phyloP scores from a whole-genome alignment of 2,797 vertebrate species.

The Cossypha heuglini region DNA sequence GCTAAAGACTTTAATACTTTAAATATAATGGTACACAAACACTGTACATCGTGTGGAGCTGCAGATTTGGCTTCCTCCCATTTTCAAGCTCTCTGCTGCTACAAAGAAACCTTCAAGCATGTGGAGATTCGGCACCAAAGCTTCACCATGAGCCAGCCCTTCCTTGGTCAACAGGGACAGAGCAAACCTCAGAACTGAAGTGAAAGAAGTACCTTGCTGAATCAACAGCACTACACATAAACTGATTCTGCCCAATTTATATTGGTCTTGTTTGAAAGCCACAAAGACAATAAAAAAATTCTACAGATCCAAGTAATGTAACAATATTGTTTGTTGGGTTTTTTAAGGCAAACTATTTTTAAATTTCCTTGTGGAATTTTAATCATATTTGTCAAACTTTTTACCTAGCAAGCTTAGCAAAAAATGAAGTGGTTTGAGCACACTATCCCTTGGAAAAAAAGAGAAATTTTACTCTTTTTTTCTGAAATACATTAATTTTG shows the following conservation, averaged over 20 bases:
- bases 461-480: not conserved
- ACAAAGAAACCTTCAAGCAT: not conserved
- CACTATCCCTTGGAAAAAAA: not conserved
- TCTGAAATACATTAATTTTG: not conserved
- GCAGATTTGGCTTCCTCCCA: not conserved
- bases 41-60: rapidly evolving
- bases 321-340: not conserved
- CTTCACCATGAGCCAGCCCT: not conserved
- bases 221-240: not conserved
- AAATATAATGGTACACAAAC: not conserved
- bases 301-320: not conserved
- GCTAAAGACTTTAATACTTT: not conserved
- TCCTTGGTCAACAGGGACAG: not conserved
- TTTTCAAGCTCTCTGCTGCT: not conserved
- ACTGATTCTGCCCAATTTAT: not conserved
- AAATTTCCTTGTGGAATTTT: not conserved
- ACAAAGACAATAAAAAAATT: not conserved
- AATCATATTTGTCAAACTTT: not conserved
- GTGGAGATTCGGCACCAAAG: not conserved
- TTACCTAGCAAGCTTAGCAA: not conserved
- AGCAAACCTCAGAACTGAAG: not conserved
- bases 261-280: not conserved
- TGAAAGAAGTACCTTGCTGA: not conserved
- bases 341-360: not conserved
- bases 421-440: not conserved